Evolutionary conservation across 2,113 vertebrate species (phyloP).

Genomic region (Dromaius novaehollandiae): DNA sequence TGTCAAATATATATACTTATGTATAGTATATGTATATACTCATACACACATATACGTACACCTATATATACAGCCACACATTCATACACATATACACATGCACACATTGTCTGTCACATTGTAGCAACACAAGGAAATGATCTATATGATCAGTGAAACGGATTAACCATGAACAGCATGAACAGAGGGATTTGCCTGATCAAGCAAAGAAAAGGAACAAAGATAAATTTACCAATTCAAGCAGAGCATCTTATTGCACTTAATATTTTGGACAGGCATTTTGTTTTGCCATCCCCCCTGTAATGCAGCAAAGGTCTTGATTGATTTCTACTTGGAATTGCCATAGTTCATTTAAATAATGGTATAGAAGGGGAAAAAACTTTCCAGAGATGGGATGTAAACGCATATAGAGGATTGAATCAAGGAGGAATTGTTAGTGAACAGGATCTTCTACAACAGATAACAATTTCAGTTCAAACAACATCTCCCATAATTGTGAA

Average conservation of each 20-base stretch:
- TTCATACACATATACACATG: rapidly evolving
- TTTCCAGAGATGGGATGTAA: not conserved
- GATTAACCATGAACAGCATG: not conserved
- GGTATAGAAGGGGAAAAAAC: not conserved
- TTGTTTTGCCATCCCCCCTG: not conserved
- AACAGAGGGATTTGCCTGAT: not conserved
- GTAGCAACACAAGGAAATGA: not conserved
- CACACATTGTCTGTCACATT: not conserved
- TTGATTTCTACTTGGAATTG: not conserved
- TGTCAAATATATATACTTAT: not conserved
- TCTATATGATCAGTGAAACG: not conserved
- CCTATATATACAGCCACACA: not conserved
- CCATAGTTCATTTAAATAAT: conserved; percentile 37
- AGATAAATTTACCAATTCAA: not conserved
- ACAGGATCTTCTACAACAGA: not conserved
- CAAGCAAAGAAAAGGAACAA: not conserved
- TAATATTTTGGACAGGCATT: not conserved
- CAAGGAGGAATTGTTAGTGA: not conserved
- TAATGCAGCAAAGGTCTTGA: not conserved
- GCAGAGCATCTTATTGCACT: not conserved
- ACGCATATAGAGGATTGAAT: not conserved
- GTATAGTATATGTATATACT: not conserved
- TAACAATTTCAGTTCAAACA: not conserved
- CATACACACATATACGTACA: not conserved
- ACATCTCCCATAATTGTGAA: not conserved